Evolutionary conservation across 2,113 vertebrate genomes (phyloP), one percentile per base, ranked within the genome.

Genomic region (Ptychochromis oligacanthus): DNA sequence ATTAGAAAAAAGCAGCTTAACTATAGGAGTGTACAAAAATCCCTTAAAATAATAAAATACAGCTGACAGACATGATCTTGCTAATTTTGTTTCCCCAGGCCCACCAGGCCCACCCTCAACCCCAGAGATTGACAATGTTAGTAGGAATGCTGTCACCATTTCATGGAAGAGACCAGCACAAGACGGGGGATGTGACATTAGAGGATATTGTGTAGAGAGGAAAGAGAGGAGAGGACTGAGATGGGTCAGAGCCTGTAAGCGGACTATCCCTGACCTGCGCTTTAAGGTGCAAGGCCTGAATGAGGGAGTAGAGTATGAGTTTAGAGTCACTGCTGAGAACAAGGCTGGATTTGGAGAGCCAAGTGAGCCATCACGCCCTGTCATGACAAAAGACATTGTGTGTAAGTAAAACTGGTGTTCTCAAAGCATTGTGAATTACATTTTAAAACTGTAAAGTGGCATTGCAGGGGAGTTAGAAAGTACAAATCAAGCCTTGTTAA

Each of bases 151-250:
- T 85, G 95, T 97, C 77, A 98, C 98, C 58, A 95, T 99, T 95
- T 96, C 95, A 28, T 99, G 98, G 98, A 99, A 96, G 93, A 98
- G 98, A 87, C 98, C 98, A 34, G 85, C 4, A 10, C 92, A 96
- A 91, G 98, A 99, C 76, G 98, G 98, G 7, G 98, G 98, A 95
- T 97, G 98, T 94, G 98, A 99, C 90, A 99, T 99, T 90, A 97
- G 97, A 92, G 98, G 97, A 43, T 99, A 99, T 83, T 92, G 96
- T 64, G 93, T 99, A 79, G 97, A 99, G 88, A 96, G 97, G 89
- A 98, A 97, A 95, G 98, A 99, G 91, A 99, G 94, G 94, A 99
- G 94, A 95, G 96, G 98, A 87, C 92, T 99, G 93, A 96, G 98
- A 95, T 99, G 98, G 98, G 97, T 99, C 82, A 97, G 98, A 96